Evolutionary conservation across 1,140 invertebrate species (phyloP), one percentile per base, ranked within the genome.

Genomic region (Penaeus indicus): DNA sequence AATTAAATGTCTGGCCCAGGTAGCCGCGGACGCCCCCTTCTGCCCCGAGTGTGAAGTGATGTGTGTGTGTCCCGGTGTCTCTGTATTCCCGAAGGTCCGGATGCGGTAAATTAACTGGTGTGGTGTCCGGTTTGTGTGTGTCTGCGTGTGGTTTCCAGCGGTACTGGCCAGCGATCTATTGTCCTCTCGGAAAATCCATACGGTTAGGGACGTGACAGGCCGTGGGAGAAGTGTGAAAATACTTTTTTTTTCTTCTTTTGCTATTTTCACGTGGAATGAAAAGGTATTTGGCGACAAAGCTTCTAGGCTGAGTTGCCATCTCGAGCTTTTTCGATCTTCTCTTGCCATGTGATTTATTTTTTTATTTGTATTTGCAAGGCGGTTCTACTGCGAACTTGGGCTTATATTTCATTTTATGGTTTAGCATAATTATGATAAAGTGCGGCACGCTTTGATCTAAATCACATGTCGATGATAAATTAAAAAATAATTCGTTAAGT

Each of bases 181-280:
- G 47, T 47, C 47, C 47, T 47, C 4, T 47, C 11, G 47, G 47
- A 47, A 47, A 47, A 47, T 47, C 47, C 47, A 47, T 47, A 47
- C 47, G 47, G 47, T 47, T 47, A 47, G 47, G 47, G 72, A 87
- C 86, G 64, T 88, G 86, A 88, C 86, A 88, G 86, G 19, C 84
- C 86, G 86, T 88, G 86, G 86, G 86, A 88, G 86, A 88, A 81
- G 86, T 89, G 88, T 89, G 88, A 89, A 89, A 89, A 89, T 89
- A 85, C 84, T 83, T 89, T 89, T 89, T 83, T 69, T 69, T 69
- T 69, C 27, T 69, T 69, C 67, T 69, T 89, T 85, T 83, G 83
- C 88, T 85, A 89, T 89, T 89, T 89, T 85, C 88, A 85, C 88
- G 21, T 69, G 83, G 38, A 85, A 89, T 84, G 88, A 85, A 85